Conservation (phyloP, 2,113 vertebrate species). For the Ciconia maguari region DNA sequence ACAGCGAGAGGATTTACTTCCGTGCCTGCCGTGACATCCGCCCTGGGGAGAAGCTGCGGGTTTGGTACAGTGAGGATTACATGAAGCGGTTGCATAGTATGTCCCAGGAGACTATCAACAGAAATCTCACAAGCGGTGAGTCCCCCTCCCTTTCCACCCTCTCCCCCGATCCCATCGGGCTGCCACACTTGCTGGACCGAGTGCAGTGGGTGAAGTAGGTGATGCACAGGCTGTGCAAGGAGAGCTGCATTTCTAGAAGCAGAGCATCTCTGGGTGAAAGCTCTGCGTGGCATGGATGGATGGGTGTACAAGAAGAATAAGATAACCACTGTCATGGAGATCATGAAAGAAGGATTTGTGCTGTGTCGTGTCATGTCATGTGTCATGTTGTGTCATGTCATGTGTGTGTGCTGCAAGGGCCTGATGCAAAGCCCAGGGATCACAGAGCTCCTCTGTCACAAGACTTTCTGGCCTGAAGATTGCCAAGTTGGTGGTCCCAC, state of each 20-base stretch:
- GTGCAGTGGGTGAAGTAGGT: not conserved
- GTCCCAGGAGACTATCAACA: slow-evolving; percentile 86
- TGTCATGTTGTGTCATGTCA: not conserved
- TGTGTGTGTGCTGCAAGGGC: not conserved
- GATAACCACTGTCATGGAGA: not conserved
- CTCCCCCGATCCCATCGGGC: not conserved
- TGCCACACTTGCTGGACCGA: not conserved
- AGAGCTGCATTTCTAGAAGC: not conserved
- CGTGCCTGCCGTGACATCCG: slow-evolving; percentile 82
- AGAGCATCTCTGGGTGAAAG: not conserved
- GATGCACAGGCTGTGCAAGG: not conserved
- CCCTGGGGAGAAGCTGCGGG: slow-evolving; percentile 85
- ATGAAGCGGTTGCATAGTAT: slow-evolving; percentile 86
- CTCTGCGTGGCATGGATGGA: not conserved
- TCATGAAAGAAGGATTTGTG: not conserved
- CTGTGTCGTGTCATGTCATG: not conserved
- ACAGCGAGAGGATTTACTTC: slow-evolving; percentile 88
- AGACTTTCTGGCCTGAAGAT: not conserved
- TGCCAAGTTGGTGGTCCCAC: not conserved
- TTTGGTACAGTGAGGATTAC: slow-evolving; percentile 95
- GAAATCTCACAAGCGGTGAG: slow-evolving; percentile 86
- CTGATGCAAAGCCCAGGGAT: not conserved
- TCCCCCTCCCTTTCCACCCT: not conserved
- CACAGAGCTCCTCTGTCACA: not conserved
- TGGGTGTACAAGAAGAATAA: not conserved